Evolutionary conservation across 2,888 invertebrate species (phyloP).

Genomic region (Phasia obesa): DNA sequence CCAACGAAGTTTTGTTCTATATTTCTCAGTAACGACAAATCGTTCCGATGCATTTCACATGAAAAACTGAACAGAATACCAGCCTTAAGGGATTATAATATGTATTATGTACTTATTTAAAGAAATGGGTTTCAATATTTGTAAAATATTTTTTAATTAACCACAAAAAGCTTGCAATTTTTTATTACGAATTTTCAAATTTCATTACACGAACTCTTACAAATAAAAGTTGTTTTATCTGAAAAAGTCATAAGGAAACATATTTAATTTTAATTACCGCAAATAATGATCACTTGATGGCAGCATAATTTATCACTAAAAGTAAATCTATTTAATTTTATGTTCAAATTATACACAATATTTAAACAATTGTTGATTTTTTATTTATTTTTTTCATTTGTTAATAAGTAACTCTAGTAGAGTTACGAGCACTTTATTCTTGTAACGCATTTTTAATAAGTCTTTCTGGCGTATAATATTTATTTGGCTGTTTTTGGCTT

Average conservation of each 20-base stretch:
- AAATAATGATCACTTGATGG: constrained; percentile 62
- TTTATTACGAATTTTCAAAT: no score
- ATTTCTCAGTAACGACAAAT: no score
- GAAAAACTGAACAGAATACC: no score
- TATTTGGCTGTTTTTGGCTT: constrained; percentile 12
- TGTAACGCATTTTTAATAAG: constrained; percentile 48
- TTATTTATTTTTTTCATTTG: neutral
- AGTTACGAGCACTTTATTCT: constrained; percentile 14
- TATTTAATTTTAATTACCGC: constrained; percentile 46
- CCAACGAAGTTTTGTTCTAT: no score
- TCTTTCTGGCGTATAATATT: neutral
- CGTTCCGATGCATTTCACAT: no score
- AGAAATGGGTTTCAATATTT: no score
- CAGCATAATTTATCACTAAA: constrained; percentile 51
- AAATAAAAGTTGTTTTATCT: no score
- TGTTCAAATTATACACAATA: constrained; percentile 13
- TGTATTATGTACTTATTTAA: no score
- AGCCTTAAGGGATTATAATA: no score
- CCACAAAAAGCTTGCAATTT: no score
- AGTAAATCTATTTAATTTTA: neutral
- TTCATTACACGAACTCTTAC: no score
- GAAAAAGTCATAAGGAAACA: neutral
- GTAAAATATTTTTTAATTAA: no score
- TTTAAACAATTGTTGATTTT: constrained; percentile 22
- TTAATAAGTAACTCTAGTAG: neutral